Base-by-base conservation (phyloP, 2,113 vertebrate genomes). In the Corvus cornix region DNA sequence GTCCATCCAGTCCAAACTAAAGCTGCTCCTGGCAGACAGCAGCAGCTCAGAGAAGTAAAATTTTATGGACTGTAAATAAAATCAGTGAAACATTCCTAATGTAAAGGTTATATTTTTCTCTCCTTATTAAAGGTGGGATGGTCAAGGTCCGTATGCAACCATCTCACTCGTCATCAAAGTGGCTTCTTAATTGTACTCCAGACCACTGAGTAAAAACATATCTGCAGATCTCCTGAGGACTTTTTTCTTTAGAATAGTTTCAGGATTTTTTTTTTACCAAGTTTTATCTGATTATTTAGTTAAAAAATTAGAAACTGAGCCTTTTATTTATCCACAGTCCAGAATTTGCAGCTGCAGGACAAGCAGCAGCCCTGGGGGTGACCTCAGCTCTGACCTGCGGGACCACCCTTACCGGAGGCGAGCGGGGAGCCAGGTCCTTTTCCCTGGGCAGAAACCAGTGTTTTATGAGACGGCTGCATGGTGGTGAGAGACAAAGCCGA, bases 231-330 rank as follows among this genome's bases (percentile, higher is more conserved):
- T 94, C 63, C 35, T 70, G 56, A 73, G 28, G 23, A 68, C 17
- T 28, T 26, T 67, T 51, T 52, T 23, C 5, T 73, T 73, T 84
- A 79, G 39, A 94, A 64, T 13, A 68, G 28, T 62, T 80, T 92
- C 69, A 74, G 17, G 16, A 66, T 31, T 43, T 51, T 64, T 74
- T 37, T 67, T 67, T 43, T 9, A 15, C 14, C 33, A 46, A 63
- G 4, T 84, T 95, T 90, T 87, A 63, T 82, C 63, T 96, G 90
- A 94, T 95, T 97, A 97, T 97, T 96, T 97, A 79, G 93, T 91
- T 96, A 43, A 97, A 97, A 95, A 93, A 94, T 95, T 95, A 95
- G 96, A 86, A 95, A 87, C 93, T 5, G 74, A 97, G 58, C n/a
- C 77, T 92, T 95, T 91, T 97, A 92, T 96, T 97, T 97, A 49